Conservation (phyloP, 2,888 invertebrate genomes). For the Lacanobia oleracea region DNA sequence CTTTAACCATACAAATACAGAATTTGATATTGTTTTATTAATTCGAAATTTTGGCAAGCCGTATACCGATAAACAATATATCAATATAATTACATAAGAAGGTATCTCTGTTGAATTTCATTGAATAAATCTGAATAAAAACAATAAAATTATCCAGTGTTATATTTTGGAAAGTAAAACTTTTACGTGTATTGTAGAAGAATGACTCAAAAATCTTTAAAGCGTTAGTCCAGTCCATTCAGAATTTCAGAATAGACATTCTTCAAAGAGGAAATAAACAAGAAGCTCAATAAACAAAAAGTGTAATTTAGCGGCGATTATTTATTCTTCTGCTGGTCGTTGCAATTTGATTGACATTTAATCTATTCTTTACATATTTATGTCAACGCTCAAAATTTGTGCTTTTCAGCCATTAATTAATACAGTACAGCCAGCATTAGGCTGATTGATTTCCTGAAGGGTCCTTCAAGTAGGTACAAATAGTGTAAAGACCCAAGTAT, state of each 20-base stretch:
- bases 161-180: not conserved
- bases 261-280: not conserved
- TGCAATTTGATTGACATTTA: conserved; percentile 10
- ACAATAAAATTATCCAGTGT: not conserved
- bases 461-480: not conserved
- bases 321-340: not conserved
- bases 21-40: not conserved
- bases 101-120: no score
- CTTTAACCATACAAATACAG: no score
- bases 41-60: not conserved
- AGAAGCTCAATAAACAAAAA: no score
- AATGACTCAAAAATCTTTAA: not conserved
- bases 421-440: not conserved
- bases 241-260: not conserved
- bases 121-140: not conserved
- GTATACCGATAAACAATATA: not conserved
- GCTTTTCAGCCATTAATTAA: not conserved
- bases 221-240: not conserved
- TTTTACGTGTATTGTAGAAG: no score
- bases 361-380: not conserved
- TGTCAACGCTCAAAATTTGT: not conserved
- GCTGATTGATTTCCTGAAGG: not conserved
- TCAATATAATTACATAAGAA: not conserved
- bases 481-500: not conserved
- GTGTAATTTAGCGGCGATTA: no score